Percentiles rank a stretch among this genome's conserved stretches.
phyloP scores from a whole-genome alignment of 2,797 vertebrate species.

The Manis pentadactyla region DNA sequence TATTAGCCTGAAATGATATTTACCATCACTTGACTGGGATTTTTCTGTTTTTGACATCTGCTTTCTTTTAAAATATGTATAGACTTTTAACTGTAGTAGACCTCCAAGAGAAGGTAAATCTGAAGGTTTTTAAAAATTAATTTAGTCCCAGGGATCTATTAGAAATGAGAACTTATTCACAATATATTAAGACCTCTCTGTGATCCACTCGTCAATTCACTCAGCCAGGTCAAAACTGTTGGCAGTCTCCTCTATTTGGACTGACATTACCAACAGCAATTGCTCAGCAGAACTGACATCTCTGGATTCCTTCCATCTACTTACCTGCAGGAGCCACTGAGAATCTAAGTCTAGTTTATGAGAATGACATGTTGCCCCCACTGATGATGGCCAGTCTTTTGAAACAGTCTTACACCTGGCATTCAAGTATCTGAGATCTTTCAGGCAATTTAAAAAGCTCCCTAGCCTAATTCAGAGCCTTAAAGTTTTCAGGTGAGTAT shows the following conservation, averaged over 20 bases:
- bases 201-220: slow-evolving; percentile 37
- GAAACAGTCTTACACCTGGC: neutral
- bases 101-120: slow-evolving; percentile 32
- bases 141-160: slow-evolving; percentile 38
- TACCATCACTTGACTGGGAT: slow-evolving; percentile 55
- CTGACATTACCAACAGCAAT: neutral
- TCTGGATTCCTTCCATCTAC: neutral
- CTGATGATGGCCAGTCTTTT: neutral
- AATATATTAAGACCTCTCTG: slow-evolving; percentile 13
- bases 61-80: slow-evolving; percentile 47
- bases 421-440: neutral
- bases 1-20: slow-evolving; percentile 63
- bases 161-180: slow-evolving; percentile 38
- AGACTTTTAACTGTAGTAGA: slow-evolving; percentile 32
- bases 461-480: neutral
- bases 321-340: slow-evolving; percentile 28
- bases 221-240: slow-evolving; percentile 12
- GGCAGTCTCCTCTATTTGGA: neutral
- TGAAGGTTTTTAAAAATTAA: slow-evolving; percentile 22
- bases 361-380: neutral
- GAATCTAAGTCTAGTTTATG: neutral
- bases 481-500: neutral
- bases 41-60: slow-evolving; percentile 48
- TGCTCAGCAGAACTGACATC: neutral
- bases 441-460: neutral